These are phyloP conservation scores for Teleogryllus oceanicus DNA, from an alignment of 2,888 invertebrate species.

Conservation along the genomic window DNA sequence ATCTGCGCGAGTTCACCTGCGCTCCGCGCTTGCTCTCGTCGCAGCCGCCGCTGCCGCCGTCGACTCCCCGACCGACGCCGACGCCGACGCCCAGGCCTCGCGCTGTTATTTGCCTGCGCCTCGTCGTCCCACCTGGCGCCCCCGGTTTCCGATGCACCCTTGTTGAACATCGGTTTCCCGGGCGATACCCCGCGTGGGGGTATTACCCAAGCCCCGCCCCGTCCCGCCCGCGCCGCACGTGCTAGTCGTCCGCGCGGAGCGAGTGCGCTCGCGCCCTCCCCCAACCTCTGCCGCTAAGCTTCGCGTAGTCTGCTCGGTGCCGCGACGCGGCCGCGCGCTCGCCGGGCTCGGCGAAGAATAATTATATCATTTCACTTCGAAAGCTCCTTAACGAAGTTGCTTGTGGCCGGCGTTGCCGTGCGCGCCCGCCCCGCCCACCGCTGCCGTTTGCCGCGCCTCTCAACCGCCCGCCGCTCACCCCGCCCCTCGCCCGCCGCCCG, in stretches of 20 bases:
- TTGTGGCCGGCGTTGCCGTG: conserved; percentile 5
- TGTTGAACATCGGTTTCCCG: not conserved
- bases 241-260: too few relatives aligned
- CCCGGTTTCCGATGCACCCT: not conserved
- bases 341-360: not conserved
- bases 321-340: not conserved
- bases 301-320: too few relatives aligned
- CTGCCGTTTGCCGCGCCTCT: not conserved
- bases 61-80: not conserved
- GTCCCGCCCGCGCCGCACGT: not conserved
- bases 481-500: too few relatives aligned
- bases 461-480: not conserved
- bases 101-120: not conserved
- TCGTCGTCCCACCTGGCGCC: not conserved
- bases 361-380: conserved; percentile 18
- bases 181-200: not conserved
- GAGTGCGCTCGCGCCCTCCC: not conserved
- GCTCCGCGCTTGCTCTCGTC: not conserved
- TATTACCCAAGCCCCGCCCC: not conserved
- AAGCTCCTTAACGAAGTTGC: conserved; percentile 18
- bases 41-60: not conserved
- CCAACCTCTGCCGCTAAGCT: too few relatives aligned
- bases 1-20: conserved; percentile 18
- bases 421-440: not conserved
- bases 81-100: not conserved